Evolutionary conservation across 2,113 vertebrate genomes (phyloP), one percentile per base, ranked within the genome.

Genomic region (Amphiprion ocellaris): DNA sequence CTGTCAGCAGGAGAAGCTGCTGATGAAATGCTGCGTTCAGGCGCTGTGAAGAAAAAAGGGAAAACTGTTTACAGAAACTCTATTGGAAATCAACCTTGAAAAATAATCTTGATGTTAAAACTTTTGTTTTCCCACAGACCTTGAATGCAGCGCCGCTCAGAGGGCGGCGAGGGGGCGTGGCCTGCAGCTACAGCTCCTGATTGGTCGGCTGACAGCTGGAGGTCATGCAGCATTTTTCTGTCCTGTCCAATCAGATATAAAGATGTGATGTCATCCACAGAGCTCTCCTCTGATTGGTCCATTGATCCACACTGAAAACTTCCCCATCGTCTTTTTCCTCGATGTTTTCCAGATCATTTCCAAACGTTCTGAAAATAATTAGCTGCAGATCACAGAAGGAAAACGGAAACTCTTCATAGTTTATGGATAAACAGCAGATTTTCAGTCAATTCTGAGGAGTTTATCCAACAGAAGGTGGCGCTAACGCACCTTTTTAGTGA

Each of bases 221-320:
- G 4, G 33, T 33, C 33, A 33, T 33, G 33, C 33, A 37, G 33
- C 33, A 7, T 37, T 37, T 37, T 37, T 37, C 33, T 55, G 50
- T 55, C 1, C 10, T 14, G 65, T 79, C 66, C 75, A 76, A n/a
- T 79, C 72, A 64, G 56, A 58, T 63, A 54, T 23, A 65, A 60
- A 2, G 33, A 6, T 33, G 33, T 37, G 9, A 28, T 30, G 56
- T 4, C 19, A 52, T 63, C 68, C 78, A 77, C 78, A 19, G 19
- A 41, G 8, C 33, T 46, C n/a, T n/a, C 24, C 41, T 79, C 65
- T 79, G 75, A 79, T 83, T 79, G 77, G 72, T 80, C 75, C 9
- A 5, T 58, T 82, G 71, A 76, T 77, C 82, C 79, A 81, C 84
- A 69, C 77, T 82, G 85, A 79, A 79, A 67, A 52, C 9, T 44